Percentiles rank a stretch among this genome's conserved stretches.
These are phyloP conservation scores for Orius laevigatus DNA, from an alignment of 1,140 invertebrate genomes.

Conservation along the genomic window DNA sequence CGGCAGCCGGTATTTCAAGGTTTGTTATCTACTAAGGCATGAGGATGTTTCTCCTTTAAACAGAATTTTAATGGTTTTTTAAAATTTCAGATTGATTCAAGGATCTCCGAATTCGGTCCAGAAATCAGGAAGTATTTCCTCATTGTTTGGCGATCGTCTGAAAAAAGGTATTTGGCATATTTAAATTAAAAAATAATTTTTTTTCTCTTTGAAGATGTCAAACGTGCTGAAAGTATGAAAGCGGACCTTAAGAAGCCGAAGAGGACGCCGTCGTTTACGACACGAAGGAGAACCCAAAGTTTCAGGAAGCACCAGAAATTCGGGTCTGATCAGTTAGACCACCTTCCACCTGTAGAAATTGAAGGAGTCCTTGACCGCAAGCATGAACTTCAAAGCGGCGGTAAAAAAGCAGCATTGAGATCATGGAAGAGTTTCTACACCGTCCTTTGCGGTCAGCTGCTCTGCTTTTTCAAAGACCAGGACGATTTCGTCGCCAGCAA, in stretches of 20 bases:
- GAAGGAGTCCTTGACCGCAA: conserved; percentile 87
- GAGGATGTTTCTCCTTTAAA: too few relatives aligned
- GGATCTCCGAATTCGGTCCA: conserved; percentile 22
- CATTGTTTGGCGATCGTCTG: conserved; percentile 54
- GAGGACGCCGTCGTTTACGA: conserved; percentile 87
- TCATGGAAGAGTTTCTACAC: conserved; percentile 94
- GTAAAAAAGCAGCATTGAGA: conserved; percentile 82
- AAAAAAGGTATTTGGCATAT: conserved; percentile 32
- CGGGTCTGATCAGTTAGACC: conserved; percentile 41
- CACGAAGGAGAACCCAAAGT: conserved; percentile 71
- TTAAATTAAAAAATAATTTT: neutral
- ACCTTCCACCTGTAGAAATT: conserved; percentile 76
- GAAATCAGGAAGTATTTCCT: conserved; percentile 36
- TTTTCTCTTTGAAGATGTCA: conserved; percentile 35
- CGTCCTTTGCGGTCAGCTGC: conserved; percentile 85
- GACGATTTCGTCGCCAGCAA: conserved; percentile 78
- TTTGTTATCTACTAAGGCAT: too few relatives aligned
- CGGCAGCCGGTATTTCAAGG: too few relatives aligned
- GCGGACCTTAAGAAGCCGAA: conserved; percentile 60
- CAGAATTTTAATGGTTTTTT: too few relatives aligned
- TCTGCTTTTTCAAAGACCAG: conserved; percentile 96
- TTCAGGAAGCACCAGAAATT: conserved; percentile 61
- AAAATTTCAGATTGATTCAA: conserved; percentile 12
- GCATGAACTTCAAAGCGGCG: conserved; percentile 82
- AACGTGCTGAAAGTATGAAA: conserved; percentile 78